phyloP scores from a whole-genome alignment of 2,113 vertebrate species.

The Cryptomyrus ogoouensis region DNA sequence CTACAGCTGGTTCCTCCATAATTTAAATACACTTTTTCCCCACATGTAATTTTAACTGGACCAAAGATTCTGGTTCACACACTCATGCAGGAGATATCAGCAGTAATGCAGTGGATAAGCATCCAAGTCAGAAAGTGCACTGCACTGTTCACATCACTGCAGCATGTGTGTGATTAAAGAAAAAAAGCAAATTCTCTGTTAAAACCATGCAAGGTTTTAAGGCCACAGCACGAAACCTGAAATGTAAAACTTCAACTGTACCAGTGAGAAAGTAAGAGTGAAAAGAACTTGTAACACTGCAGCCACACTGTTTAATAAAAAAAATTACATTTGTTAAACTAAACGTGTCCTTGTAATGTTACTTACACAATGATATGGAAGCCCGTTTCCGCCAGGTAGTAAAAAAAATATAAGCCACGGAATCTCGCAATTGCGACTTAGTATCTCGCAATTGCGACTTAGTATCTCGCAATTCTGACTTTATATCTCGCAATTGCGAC shows the following conservation, averaged over 20 bases:
- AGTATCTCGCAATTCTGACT: too few relatives aligned
- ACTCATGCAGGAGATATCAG: neutral
- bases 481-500: too few relatives aligned
- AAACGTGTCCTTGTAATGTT: neutral
- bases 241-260: neutral
- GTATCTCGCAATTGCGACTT: too few relatives aligned
- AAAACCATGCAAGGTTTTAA: neutral
- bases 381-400: too few relatives aligned
- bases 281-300: neutral
- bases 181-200: neutral
- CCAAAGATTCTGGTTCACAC: neutral
- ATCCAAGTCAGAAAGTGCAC: neutral
- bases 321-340: neutral
- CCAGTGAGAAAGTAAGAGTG: neutral
- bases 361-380: slow-evolving; percentile 85
- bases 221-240: neutral
- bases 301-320: neutral
- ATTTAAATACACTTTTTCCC: neutral
- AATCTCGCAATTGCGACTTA: too few relatives aligned
- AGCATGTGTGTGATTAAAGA: neutral
- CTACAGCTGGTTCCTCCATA: neutral
- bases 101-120: neutral
- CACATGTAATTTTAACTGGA: neutral
- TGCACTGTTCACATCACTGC: neutral
- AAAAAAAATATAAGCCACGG: too few relatives aligned